These are phyloP conservation scores for Myotis findleyi DNA, from an alignment of 2,797 vertebrate species.

Conservation along the genomic window DNA sequence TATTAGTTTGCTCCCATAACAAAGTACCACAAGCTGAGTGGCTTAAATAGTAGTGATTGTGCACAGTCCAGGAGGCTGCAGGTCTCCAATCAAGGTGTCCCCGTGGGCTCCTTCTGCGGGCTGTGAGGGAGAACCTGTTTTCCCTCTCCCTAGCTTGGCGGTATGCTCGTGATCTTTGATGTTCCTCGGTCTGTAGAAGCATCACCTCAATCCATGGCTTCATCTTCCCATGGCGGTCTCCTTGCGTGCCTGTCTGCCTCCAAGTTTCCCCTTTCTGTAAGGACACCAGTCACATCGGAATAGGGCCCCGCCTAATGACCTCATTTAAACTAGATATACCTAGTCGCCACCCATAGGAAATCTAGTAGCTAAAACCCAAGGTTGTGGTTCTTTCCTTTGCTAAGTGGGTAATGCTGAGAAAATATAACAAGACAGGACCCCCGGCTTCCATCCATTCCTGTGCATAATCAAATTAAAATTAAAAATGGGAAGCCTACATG, in stretches of 20 bases:
- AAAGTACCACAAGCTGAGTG: neutral
- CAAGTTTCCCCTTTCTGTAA: neutral
- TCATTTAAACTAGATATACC: neutral
- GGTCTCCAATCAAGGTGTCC: neutral
- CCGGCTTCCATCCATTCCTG: neutral
- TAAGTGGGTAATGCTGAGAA: constrained; percentile 39
- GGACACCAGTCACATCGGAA: neutral
- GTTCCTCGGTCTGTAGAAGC: neutral
- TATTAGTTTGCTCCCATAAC: neutral
- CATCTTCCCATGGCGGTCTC: neutral
- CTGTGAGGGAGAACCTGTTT: neutral
- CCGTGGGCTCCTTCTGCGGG: neutral
- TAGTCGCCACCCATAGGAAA: neutral
- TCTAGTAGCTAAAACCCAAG: neutral
- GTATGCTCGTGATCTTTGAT: neutral
- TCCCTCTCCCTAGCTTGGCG: neutral
- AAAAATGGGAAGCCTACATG: neutral
- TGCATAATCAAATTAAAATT: constrained; percentile 58
- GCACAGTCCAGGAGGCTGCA: neutral
- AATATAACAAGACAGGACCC: constrained; percentile 10
- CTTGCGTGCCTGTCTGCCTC: neutral
- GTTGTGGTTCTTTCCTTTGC: neutral
- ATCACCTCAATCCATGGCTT: neutral
- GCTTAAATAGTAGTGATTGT: neutral
- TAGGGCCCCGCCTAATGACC: neutral